These are phyloP conservation scores for Agonopterix alstromeriana DNA, from an alignment of 2,888 invertebrate species.

Conservation along the genomic window DNA sequence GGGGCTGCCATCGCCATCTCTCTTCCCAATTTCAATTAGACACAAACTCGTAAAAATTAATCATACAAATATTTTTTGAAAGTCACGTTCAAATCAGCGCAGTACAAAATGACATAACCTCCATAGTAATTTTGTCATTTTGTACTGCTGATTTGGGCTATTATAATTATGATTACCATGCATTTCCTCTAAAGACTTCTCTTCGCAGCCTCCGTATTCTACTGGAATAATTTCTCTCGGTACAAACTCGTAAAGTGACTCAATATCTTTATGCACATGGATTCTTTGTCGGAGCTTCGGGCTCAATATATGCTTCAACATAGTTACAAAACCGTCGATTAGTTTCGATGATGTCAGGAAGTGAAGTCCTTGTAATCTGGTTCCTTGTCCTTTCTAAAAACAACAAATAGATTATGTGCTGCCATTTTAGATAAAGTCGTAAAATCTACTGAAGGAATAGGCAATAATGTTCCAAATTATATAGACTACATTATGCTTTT, in stretches of 20 bases:
- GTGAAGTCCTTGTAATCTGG: conserved; percentile 41
- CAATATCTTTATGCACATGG: conserved; percentile 18
- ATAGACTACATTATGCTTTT: too few species aligned
- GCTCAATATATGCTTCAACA: conserved; percentile 42
- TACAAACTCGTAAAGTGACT: conserved; percentile 21
- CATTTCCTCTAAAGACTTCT: conserved; percentile 14
- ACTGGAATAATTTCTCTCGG: conserved; percentile 31
- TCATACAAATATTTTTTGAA: too few species aligned
- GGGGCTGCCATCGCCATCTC: too few species aligned
- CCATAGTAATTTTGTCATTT: too few species aligned
- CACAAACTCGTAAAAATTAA: too few species aligned
- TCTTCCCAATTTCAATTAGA: too few species aligned
- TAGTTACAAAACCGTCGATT: conserved; percentile 35
- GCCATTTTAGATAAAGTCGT: too few species aligned
- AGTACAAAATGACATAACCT: too few species aligned
- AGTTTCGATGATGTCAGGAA: conserved; percentile 36
- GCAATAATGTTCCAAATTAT: too few species aligned
- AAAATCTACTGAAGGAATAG: too few species aligned
- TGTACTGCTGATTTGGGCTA: too few species aligned
- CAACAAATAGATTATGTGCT: neutral
- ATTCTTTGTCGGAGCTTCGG: conserved; percentile 26
- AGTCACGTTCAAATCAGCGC: too few species aligned
- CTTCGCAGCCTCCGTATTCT: conserved; percentile 34
- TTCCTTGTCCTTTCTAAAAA: conserved; percentile 43
- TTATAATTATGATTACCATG: conserved; percentile 22